Percentiles rank a stretch among this genome's conserved stretches.
Evolutionary conservation across 2,888 invertebrate genomes (phyloP).

Genomic region (Dolichomitus sp.): DNA sequence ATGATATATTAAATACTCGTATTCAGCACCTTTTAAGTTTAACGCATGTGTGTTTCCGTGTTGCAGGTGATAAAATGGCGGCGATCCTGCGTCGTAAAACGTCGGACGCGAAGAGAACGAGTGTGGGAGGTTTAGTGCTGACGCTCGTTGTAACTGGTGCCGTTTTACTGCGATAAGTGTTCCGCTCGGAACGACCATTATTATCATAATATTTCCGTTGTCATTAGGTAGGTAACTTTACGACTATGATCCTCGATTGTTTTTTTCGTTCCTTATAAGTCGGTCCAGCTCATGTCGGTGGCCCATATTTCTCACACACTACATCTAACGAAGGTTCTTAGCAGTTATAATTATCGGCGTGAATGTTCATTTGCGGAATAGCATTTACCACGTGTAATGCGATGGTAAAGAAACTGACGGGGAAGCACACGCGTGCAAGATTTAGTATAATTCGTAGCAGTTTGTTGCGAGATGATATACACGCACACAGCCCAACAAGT

Average conservation of each 20-base stretch:
- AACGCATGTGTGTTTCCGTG: conserved; percentile 61
- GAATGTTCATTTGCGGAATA: conserved; percentile 27
- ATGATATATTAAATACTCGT: too few species aligned
- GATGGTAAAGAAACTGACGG: background rate
- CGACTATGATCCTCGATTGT: conserved; percentile 67
- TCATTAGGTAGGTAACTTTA: conserved; percentile 79
- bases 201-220: conserved; percentile 81
- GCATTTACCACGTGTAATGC: background rate
- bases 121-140: conserved; percentile 77
- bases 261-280: conserved; percentile 48
- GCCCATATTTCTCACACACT: background rate
- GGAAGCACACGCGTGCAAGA: background rate
- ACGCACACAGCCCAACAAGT: conserved; percentile 20
- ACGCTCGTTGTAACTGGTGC: conserved; percentile 78
- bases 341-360: conserved; percentile 20
- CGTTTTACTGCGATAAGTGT: conserved; percentile 83
- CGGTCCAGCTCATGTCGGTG: conserved; percentile 31
- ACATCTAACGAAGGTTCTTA: conserved; percentile 10
- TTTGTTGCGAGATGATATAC: conserved; percentile 6
- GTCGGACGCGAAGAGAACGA: conserved; percentile 79
- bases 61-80: conserved; percentile 96
- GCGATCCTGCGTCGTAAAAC: conserved; percentile 94
- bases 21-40: conserved; percentile 6
- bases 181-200: conserved; percentile 77
- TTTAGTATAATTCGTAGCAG: conserved; percentile 21